Conservation (phyloP, 2,888 invertebrate genomes). For the Chelonus formosanus region DNA sequence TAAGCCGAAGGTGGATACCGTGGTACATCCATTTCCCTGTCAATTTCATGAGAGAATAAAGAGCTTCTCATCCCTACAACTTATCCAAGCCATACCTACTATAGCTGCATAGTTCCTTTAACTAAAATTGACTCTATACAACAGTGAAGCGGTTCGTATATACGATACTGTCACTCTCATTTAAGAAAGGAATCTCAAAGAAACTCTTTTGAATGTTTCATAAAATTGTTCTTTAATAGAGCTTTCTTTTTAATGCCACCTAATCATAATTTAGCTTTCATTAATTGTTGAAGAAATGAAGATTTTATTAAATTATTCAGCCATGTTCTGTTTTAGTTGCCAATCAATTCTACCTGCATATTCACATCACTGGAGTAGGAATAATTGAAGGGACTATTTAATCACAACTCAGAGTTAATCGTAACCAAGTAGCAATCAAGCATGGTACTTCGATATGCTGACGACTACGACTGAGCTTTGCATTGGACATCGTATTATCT, state of each 20-base stretch:
- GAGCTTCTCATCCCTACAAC: slow-evolving; percentile 21
- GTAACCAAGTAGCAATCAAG: slow-evolving; percentile 33
- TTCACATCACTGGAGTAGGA: slow-evolving; percentile 2
- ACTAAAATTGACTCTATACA: slow-evolving; percentile 27
- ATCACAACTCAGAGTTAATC: slow-evolving; percentile 33
- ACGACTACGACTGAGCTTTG: neutral
- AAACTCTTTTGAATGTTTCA: slow-evolving; percentile 10
- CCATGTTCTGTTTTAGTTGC: too few relatives aligned
- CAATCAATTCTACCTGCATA: too few relatives aligned
- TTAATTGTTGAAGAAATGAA: neutral
- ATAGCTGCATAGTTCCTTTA: neutral
- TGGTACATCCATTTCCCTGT: slow-evolving; percentile 40
- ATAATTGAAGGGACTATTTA: slow-evolving; percentile 12
- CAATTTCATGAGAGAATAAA: slow-evolving; percentile 42
- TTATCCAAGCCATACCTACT: slow-evolving; percentile 8
- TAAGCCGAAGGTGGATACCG: slow-evolving; percentile 28
- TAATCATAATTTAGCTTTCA: too few relatives aligned
- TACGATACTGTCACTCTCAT: slow-evolving; percentile 11
- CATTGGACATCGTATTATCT: slow-evolving; percentile 22
- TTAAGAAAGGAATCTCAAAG: slow-evolving; percentile 1
- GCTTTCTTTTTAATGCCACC: too few relatives aligned
- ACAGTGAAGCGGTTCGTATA: neutral
- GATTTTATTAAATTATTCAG: too few relatives aligned
- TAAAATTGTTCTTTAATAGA: too few relatives aligned
- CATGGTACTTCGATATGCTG: slow-evolving; percentile 30